Conservation (phyloP, 2,113 vertebrate genomes). For the Oceanites oceanicus region DNA sequence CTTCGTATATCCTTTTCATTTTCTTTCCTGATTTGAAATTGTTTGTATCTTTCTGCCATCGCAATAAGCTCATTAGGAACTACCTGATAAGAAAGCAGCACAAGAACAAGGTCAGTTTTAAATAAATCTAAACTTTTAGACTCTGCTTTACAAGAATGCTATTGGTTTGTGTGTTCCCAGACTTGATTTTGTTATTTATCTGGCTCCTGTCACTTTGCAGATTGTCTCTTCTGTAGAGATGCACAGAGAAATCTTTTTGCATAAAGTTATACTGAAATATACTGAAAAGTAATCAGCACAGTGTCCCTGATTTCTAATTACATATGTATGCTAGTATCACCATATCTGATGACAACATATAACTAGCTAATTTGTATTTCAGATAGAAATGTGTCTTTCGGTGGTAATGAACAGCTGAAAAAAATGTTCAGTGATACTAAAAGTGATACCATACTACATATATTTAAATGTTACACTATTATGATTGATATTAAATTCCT, state of each 20-base stretch:
- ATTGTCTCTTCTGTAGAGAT: not conserved
- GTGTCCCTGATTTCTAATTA: not conserved
- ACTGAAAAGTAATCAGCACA: not conserved
- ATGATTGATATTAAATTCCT: not conserved
- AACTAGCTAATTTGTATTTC: not conserved
- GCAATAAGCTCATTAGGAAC: constrained; percentile 84
- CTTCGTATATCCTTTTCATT: constrained; percentile 69
- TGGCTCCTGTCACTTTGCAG: not conserved
- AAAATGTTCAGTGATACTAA: not conserved
- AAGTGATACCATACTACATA: not conserved
- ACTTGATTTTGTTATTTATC: not conserved
- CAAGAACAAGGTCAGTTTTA: not conserved
- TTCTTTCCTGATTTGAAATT: constrained; percentile 76
- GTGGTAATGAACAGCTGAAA: not conserved
- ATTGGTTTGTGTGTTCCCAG: not conserved
- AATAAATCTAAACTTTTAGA: not conserved
- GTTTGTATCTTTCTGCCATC: constrained; percentile 90
- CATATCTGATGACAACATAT: not conserved
- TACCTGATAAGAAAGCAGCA: constrained; percentile 70
- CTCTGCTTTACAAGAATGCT: not conserved
- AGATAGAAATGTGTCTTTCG: not conserved
- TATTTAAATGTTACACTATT: not conserved
- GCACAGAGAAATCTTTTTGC: not conserved
- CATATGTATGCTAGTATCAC: not conserved
- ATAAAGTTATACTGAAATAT: not conserved